Evolutionary conservation across 2,888 invertebrate species (phyloP).

Genomic region (Caenorhabditis sp.): DNA sequence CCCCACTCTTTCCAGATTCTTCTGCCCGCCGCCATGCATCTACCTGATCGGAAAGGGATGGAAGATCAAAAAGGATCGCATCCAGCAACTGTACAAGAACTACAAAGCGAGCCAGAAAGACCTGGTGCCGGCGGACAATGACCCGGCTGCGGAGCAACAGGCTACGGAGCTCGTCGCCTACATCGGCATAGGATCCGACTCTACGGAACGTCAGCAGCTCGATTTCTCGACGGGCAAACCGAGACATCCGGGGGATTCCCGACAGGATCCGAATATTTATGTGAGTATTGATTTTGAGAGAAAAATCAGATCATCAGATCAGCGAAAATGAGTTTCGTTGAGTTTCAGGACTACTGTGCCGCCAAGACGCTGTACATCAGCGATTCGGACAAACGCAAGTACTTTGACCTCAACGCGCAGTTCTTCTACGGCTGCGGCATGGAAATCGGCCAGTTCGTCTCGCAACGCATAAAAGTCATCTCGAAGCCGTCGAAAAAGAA

Average conservation of each 20-base stretch:
- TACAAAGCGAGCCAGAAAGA: conserved; percentile 50
- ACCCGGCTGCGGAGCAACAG: conserved; percentile 66
- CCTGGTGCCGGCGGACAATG: conserved; percentile 25
- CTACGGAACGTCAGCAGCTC: conserved; percentile 98
- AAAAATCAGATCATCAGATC: too few species aligned
- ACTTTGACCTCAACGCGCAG: conserved; percentile 98
- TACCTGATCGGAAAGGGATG: conserved; percentile 99
- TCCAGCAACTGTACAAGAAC: conserved; percentile 28
- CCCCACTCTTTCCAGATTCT: conserved; percentile 87
- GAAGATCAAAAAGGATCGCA: conserved; percentile 91
- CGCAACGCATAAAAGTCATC: conserved; percentile 98
- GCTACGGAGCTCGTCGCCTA: conserved; percentile 93
- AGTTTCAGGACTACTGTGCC: conserved; percentile 96
- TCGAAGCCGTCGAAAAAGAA: conserved; percentile 99
- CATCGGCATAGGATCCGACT: conserved; percentile 95
- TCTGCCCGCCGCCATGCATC: conserved; percentile 99
- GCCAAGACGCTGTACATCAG: conserved; percentile 99
- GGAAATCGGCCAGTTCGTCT: conserved; percentile 98
- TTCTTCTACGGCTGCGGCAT: conserved; percentile 99
- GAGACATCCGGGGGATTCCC: conserved; percentile 57
- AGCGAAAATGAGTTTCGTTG: too few species aligned
- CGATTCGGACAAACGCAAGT: conserved; percentile 98
- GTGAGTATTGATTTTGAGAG: too few species aligned
- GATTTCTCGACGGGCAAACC: conserved; percentile 94
- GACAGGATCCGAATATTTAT: conserved; percentile 63